Base-by-base conservation (phyloP, 2,113 vertebrate species). In the Myocastor coypus region DNA sequence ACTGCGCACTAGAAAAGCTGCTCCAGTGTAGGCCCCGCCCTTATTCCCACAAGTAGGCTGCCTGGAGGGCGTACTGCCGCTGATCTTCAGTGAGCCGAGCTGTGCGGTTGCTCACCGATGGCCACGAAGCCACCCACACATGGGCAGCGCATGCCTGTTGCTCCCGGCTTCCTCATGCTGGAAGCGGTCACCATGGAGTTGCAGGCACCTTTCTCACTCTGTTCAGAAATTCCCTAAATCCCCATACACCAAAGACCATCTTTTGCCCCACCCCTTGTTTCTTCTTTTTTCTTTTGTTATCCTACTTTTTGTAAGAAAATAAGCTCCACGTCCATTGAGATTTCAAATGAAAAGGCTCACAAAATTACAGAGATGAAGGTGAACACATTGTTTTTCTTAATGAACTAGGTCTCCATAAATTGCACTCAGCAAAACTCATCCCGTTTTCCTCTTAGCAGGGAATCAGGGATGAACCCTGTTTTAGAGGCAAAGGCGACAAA, bases 311-410 rank as follows among this genome's bases (percentile, higher is more conserved):
- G 50, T 8, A 7, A 73, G 78, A 82, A 95, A 93, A 83, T 32
- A 94, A 94, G 19, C 46, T 82, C 40, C 28, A 32, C 26, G 73
- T 83, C 34, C 75, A 69, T 92, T 94, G 89, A 55, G 16, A 85
- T 57, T 94, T 91, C 68, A 95, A 87, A 87, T 59, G 61, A 86
- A 75, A 94, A 2, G 28, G 12, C 34, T 24, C 61, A 83, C n/a
- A 91, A 94, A 96, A 73, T 78, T 77, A 81, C 34, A 34, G 83
- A 55, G 68, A 77, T 13, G 28, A 83, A 63, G 63, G 52, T 59
- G 37, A 91, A 94, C 17, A 20, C 19, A 37, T 46, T 94, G 64
- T 52, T 66, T 89, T 90, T 57, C 78, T 71, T 37, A 73, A 84
- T 83, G 77, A 92, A 64, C 28, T 87, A 13, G 13, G 22, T 89